Percentiles rank a stretch among this genome's conserved stretches.
Conservation (phyloP, 2,113 vertebrate genomes). For the Gymnocephalus cernua region DNA sequence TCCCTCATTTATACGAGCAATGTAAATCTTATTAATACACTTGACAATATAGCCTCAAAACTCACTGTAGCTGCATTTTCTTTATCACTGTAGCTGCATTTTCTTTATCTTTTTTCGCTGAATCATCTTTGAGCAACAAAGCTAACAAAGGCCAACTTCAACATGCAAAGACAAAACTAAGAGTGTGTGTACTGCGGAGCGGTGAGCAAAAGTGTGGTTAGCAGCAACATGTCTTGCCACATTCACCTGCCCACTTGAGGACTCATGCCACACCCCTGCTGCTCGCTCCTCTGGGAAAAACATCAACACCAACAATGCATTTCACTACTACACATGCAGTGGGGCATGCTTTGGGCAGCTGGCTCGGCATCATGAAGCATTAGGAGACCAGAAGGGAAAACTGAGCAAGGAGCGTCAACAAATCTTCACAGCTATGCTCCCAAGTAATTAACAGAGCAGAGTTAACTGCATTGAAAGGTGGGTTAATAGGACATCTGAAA, state of each 20-base stretch:
- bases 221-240: constrained; percentile 68
- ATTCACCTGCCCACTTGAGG: constrained; percentile 75
- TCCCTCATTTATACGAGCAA: constrained; percentile 22
- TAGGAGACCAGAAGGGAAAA: constrained; percentile 69
- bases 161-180: constrained; percentile 62
- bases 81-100: background rate
- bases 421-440: constrained; percentile 21
- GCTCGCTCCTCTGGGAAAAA: constrained; percentile 85
- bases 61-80: background rate
- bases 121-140: constrained; percentile 25
- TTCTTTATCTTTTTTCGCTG: background rate
- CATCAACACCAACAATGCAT: constrained; percentile 87
- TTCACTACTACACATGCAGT: constrained; percentile 93
- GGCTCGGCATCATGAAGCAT: constrained; percentile 88
- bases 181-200: background rate
- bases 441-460: constrained; percentile 41
- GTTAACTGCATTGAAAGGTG: constrained; percentile 79
- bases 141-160: constrained; percentile 29
- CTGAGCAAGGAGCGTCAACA: background rate
- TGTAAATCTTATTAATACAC: constrained; percentile 1
- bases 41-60: background rate
- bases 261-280: constrained; percentile 89
- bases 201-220: constrained; percentile 67
- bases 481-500: constrained; percentile 27
- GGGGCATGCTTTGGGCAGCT: constrained; percentile 94